These are phyloP conservation scores for Eudorcas thomsonii DNA, from an alignment of 2,113 vertebrate species.

Conservation along the genomic window DNA sequence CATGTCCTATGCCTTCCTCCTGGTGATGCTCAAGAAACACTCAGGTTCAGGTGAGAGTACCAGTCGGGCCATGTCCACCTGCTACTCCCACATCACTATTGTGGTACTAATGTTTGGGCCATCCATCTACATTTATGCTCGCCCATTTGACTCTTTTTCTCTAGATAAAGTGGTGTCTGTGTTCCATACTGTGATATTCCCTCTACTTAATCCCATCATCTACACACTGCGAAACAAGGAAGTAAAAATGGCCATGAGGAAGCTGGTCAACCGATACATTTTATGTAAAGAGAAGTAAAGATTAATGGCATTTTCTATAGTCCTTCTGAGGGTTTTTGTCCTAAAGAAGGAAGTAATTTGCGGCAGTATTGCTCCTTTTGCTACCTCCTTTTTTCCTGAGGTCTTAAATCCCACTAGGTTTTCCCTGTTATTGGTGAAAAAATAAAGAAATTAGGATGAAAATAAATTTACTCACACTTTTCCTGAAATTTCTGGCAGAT, in stretches of 20 bases:
- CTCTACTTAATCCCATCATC: slow-evolving; percentile 76
- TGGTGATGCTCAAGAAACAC: slow-evolving; percentile 70
- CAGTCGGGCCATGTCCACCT: slow-evolving; percentile 69
- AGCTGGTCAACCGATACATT: slow-evolving; percentile 43
- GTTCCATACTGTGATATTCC: slow-evolving; percentile 77
- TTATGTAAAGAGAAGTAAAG: slow-evolving; percentile 56
- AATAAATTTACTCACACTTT: background rate
- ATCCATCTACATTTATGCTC: slow-evolving; percentile 74
- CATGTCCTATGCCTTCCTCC: slow-evolving; percentile 67
- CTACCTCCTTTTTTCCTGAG: background rate
- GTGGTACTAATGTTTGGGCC: slow-evolving; percentile 76
- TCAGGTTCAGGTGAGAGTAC: slow-evolving; percentile 53
- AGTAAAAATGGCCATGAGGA: slow-evolving; percentile 72
- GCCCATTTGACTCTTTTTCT: slow-evolving; percentile 72
- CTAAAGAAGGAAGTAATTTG: background rate
- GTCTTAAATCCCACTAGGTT: background rate
- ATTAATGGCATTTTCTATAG: background rate
- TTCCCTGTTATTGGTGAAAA: background rate
- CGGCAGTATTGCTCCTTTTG: background rate
- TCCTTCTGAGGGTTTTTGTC: background rate
- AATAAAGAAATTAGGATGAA: background rate
- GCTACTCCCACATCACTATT: slow-evolving; percentile 76
- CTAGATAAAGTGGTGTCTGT: slow-evolving; percentile 76
- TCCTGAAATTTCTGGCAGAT: background rate
- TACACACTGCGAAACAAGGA: slow-evolving; percentile 76